Evolutionary conservation across 1,140 invertebrate species (phyloP), one percentile per base, ranked within the genome.

Genomic region (Teleopsis dalmanni): DNA sequence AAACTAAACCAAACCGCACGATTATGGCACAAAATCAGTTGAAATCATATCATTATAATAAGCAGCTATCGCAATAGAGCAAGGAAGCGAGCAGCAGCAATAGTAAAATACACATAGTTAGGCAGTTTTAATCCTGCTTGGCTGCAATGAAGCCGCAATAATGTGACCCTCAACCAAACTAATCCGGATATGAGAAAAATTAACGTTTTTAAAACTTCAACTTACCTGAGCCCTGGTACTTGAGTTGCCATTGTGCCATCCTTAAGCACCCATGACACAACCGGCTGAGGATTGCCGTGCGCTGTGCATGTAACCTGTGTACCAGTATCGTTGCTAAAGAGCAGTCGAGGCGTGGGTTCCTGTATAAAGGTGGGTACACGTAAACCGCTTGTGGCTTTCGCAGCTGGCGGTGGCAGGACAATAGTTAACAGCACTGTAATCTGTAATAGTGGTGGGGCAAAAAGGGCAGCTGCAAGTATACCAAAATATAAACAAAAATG

Each of bases 341-440:
- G 78, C 26, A 90, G 76, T 31, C 80, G 79, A 16, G 81, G 75
- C 2, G 86, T 83, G 27, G 87, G 87, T 63, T 91, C 87, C 59
- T 83, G 77, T 44, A 88, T 75, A 71, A 90, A 90, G 47, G 84
- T 79, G 35, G 88, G 88, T 42, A 87, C 87, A 62, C 87, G 83
- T 65, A 64, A 63, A 48, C 60, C 60, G 57, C 59, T 60, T 57
- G 60, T 65, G 57, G 65, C 62, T 48, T 45, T 48, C 47, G 54
- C 42, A 14, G 52, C 52, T 11, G 56, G 35, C 35, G 34, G 53
- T 16, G 31, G 50, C 50, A 36, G 42, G 26, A 51, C 26, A 27
- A 51, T 29, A 29, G 41, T 27, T 21, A 51, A 29, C 38, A 46
- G 47, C 29, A 49, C n/a, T n/a, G n/a, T n/a, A n/a, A n/a, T n/a